Base-by-base conservation (phyloP, 2,113 vertebrate species). In the Mormoops blainvillei region DNA sequence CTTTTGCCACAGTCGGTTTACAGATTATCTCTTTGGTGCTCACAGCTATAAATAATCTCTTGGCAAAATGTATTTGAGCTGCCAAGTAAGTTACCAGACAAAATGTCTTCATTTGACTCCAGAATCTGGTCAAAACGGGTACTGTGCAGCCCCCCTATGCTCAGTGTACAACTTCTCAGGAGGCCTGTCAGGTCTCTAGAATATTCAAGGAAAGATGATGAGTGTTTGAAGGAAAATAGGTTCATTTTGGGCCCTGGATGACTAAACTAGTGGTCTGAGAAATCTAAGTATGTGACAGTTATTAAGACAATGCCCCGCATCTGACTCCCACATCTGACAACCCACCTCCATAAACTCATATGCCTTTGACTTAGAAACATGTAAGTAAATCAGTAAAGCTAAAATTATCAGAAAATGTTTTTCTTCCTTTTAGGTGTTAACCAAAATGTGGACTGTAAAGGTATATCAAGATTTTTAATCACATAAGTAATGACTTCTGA, bases 1-100 rank as follows among this genome's bases (percentile, higher is more conserved):
- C 82, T 95, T 52, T 95, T 22, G 0, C 83, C 86, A 84, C 78
- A 84, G 93, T 91, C 54, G 89, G 78, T 74, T 96, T 91, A 14
- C 48, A 87, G 73, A 93, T 82, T 80, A 89, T 87, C 78, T 93
- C 7, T 91, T 92, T 36, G 31, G 2, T 86, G 63, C 94, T 87
- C 54, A 93, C 38, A 70, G n/a, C 68, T 76, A 89, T 96, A 92
- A 96, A 85, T 97, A 84, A 94, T 89, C 76, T 89, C 82, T 96
- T 82, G 88, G 90, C 58, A 94, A 94, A 97, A 89, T 71, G 16
- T 73, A 54, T 95, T 82, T 86, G 76, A 96, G 77, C 61, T 91
- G 43, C 50, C 58, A 67, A 68, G 43, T 82, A 94, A 96, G 94
- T 93, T 93, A 92, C 94, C 52, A 89, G 67, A 91, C 88, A 73